phyloP scores from a whole-genome alignment of 1,140 invertebrate genomes.

The Aporrectodea caliginosa region DNA sequence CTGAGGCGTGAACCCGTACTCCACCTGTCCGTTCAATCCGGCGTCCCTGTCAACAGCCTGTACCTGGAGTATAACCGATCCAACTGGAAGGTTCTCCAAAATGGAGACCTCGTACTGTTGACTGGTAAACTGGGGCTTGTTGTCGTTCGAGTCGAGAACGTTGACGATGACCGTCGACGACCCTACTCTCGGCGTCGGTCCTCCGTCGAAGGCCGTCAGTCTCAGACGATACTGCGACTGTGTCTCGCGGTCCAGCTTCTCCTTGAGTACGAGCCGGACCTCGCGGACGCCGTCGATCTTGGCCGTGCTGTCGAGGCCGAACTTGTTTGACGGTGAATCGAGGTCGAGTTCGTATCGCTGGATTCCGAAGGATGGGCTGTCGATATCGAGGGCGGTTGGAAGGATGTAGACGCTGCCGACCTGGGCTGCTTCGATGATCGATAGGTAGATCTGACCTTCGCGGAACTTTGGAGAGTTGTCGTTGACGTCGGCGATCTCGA shows the following conservation, averaged over 20 bases:
- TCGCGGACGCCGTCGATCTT: neutral
- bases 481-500: constrained; percentile 25
- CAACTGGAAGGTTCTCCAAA: constrained; percentile 69
- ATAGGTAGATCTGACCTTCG: constrained; percentile 8
- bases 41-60: constrained; percentile 73
- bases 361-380: constrained; percentile 1
- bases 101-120: constrained; percentile 66
- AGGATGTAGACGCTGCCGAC: constrained; percentile 10
- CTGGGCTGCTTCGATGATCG: constrained; percentile 18
- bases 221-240: constrained; percentile 1
- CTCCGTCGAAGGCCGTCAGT: constrained; percentile 15
- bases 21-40: constrained; percentile 68
- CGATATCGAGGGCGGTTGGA: constrained; percentile 9
- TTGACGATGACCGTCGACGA: constrained; percentile 17
- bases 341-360: constrained; percentile 21
- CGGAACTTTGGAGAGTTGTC: constrained; percentile 20
- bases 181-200: neutral
- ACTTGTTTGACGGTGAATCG: neutral
- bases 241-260: constrained; percentile 7
- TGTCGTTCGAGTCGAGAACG: constrained; percentile 74
- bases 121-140: constrained; percentile 70
- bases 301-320: neutral
- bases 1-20: constrained; percentile 50
- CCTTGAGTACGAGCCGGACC: constrained; percentile 8
- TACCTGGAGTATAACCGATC: constrained; percentile 70